A percentile compares a stretch with the other conserved stretches of the same genome.
These are phyloP conservation scores for Lasioglossum marginatum DNA, from an alignment of 2,888 invertebrate species.

Conservation along the genomic window DNA sequence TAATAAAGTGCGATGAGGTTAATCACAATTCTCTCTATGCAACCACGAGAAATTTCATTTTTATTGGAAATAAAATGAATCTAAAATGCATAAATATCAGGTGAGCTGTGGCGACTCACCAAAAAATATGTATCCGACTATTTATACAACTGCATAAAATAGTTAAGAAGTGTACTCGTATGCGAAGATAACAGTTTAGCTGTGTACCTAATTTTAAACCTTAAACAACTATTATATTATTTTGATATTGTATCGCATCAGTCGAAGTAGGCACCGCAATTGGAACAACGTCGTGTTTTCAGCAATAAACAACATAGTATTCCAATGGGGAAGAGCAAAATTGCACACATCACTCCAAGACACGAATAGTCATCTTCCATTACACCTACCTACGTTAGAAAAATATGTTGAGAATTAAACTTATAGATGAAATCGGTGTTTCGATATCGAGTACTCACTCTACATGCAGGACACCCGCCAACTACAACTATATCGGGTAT, in stretches of 20 bases:
- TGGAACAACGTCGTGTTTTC: constrained; percentile 93
- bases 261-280: constrained; percentile 94
- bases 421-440: background rate
- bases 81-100: background rate
- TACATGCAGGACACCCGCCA: constrained; percentile 95
- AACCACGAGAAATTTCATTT: background rate
- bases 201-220: background rate
- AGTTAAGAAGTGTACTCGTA: constrained; percentile 16
- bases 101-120: background rate
- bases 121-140: background rate
- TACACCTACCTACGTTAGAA: constrained; percentile 88
- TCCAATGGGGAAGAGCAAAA: constrained; percentile 94
- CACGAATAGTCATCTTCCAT: constrained; percentile 95
- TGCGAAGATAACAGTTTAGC: background rate
- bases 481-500: constrained; percentile 92
- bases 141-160: constrained; percentile 13
- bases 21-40: constrained; percentile 5
- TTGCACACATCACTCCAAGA: constrained; percentile 93
- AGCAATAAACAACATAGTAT: constrained; percentile 94
- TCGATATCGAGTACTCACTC: constrained; percentile 85
- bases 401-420: background rate
- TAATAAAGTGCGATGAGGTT: constrained; percentile 37
- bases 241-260: constrained; percentile 77
- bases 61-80: background rate
- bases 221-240: constrained; percentile 2